Percentiles rank a stretch among this genome's conserved stretches.
Evolutionary conservation across 2,113 vertebrate species (phyloP).

Genomic region (Etia nguti): DNA sequence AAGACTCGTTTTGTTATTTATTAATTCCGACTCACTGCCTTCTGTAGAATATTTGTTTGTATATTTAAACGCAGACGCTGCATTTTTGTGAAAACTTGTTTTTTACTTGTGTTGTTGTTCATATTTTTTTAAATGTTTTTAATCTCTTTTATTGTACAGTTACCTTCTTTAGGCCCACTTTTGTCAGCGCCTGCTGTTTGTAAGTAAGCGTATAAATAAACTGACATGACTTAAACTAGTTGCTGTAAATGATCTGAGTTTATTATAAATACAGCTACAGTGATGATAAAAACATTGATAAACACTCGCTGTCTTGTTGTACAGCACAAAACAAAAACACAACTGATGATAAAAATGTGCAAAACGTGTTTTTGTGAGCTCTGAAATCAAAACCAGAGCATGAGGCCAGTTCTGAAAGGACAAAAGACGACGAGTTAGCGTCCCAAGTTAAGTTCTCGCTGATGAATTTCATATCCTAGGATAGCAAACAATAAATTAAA

Average conservation of each 20-base stretch:
- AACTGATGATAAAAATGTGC: background rate
- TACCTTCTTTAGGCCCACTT: background rate
- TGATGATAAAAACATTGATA: fast-evolving
- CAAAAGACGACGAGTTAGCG: no score
- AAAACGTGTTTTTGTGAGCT: background rate
- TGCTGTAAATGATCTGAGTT: background rate
- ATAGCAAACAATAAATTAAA: background rate
- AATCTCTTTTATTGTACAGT: background rate
- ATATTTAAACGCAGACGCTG: background rate
- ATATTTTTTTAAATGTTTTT: background rate
- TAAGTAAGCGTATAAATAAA: background rate
- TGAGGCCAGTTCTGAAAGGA: background rate
- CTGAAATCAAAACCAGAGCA: background rate
- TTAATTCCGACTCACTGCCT: background rate
- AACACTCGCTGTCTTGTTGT: background rate
- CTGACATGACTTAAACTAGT: background rate
- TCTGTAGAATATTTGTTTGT: fast-evolving
- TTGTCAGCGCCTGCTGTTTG: background rate
- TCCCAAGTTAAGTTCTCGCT: background rate
- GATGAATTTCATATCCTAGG: background rate
- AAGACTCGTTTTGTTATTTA: background rate
- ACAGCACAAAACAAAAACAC: background rate
- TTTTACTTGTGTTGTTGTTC: background rate
- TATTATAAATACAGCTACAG: background rate
- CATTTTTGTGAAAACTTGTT: background rate